These are phyloP conservation scores for Frieseomelitta varia DNA, from an alignment of 1,140 invertebrate species.

Conservation along the genomic window DNA sequence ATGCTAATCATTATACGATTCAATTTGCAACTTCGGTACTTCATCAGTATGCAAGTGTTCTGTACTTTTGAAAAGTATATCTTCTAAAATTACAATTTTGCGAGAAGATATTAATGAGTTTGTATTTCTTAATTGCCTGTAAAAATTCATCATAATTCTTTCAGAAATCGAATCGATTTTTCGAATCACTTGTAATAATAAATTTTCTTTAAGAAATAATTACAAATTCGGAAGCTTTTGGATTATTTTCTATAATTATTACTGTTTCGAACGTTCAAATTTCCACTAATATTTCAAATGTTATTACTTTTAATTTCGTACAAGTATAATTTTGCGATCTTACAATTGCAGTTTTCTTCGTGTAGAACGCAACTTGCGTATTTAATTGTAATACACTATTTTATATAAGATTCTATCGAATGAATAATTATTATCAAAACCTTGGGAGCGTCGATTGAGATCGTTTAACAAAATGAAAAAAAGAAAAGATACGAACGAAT, in stretches of 20 bases:
- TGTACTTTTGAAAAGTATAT: neutral
- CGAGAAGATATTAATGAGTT: neutral
- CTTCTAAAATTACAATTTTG: neutral
- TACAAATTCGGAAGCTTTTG: neutral
- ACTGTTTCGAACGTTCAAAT: neutral
- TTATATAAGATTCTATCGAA: neutral
- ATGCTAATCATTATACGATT: neutral
- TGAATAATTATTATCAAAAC: neutral
- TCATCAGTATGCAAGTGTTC: neutral
- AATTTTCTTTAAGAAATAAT: neutral
- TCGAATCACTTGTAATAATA: neutral
- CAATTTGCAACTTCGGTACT: neutral
- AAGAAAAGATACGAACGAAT: neutral
- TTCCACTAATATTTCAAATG: neutral
- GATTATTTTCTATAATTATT: neutral
- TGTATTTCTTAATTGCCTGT: no score
- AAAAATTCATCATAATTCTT: neutral
- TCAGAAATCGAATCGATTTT: neutral
- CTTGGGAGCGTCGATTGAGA: neutral
- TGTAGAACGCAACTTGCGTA: neutral
- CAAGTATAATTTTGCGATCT: neutral
- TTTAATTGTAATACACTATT: neutral
- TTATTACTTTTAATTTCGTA: neutral
- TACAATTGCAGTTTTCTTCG: neutral
- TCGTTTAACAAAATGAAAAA: neutral